Evolutionary conservation across 2,888 invertebrate genomes (phyloP), one percentile per base, ranked within the genome.

Genomic region (Drosophila subquinaria): DNA sequence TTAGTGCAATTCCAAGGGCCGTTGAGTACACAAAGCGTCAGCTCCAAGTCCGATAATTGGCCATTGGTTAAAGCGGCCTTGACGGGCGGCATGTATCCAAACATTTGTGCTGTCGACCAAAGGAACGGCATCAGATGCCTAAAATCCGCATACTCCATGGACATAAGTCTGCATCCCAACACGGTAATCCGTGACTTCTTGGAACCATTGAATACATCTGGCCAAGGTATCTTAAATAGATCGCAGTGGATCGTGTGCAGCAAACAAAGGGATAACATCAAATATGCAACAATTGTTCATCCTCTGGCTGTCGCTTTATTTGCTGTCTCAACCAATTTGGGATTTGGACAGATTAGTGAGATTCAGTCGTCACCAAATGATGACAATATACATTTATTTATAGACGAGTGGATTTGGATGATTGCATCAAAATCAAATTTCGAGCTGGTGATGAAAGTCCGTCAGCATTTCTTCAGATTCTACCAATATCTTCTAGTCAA

Each of bases 31-130:
- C 20, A 55, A 8, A 60, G 1, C 4, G 48, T 76, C 0, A 89
- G 84, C 45, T 6, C 17, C 0, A 74, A 64, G 17, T 79, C 85
- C 2, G 43, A 10, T 5, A 73, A 60, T 23, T 86, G 84, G 88
- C 47, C 77, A 5, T 23, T 82, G 9, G 76, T 99, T 0, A 99
- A 98, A 92, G 98, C 97, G 0, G 97, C 97, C 0, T 93, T 99
- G 33, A 95, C 95, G 30, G 96, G 96, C 13, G 98, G 98, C 0
- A 94, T 97, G 76, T 98, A 98, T 93, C 99, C 98, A 0, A 76
- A 77, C 45, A 82, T 85, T 15, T 88, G 79, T 43, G 76, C 63
- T 4, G 60, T 85, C 0, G 81, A 81, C 20, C 27, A 20, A 0
- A 64, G 59, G 4, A 56, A 42, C 0, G 45, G 23, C 10, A 10